These are phyloP conservation scores for Picathartes gymnocephalus DNA, from an alignment of 2,113 vertebrate species.

Conservation along the genomic window DNA sequence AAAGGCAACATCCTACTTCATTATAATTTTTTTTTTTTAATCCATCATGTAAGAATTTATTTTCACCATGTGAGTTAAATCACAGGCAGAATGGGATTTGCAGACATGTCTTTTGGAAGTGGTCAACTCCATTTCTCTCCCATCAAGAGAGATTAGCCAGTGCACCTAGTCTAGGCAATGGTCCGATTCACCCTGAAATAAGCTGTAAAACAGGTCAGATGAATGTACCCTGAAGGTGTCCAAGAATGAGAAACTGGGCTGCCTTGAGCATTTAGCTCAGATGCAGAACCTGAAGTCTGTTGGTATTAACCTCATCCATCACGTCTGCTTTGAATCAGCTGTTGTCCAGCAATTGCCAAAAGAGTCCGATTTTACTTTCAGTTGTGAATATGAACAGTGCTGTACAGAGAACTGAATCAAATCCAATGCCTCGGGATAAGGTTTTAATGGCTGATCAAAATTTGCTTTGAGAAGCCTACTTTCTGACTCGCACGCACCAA, in stretches of 20 bases:
- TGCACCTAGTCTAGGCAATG: not conserved
- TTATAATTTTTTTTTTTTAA: not conserved
- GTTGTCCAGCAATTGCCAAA: not conserved
- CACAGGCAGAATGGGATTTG: not conserved
- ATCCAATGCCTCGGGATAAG: not conserved
- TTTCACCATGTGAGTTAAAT: not conserved
- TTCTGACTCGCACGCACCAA: not conserved
- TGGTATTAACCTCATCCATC: not conserved
- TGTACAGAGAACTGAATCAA: not conserved
- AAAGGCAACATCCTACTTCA: not conserved
- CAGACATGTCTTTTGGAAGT: not conserved
- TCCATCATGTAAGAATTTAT: not conserved
- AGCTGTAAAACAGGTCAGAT: not conserved
- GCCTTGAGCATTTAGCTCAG: not conserved
- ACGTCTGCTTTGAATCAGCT: not conserved
- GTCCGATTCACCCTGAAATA: not conserved
- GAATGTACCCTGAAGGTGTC: not conserved
- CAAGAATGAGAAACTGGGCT: not conserved
- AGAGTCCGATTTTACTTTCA: not conserved
- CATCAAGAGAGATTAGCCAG: not conserved
- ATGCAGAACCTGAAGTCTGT: not conserved
- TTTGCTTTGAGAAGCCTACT: not conserved
- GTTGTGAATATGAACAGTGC: not conserved
- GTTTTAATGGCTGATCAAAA: not conserved
- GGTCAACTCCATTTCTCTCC: not conserved